Conservation (phyloP, 2,797 vertebrate species). For the Sebastes taczanowskii region DNA sequence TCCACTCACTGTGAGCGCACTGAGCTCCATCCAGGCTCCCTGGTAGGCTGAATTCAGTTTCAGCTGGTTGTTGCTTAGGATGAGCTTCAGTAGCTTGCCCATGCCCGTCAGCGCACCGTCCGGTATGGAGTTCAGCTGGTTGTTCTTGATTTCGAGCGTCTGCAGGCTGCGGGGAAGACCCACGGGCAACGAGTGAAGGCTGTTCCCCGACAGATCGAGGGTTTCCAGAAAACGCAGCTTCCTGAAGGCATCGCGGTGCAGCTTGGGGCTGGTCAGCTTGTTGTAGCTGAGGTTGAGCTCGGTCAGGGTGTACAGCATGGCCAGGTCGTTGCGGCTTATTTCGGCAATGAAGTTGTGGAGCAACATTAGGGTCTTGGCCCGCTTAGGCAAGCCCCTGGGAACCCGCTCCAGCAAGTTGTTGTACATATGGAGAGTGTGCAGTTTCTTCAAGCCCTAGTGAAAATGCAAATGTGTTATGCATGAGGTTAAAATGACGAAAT, state of each 20-base stretch:
- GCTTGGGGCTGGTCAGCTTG: slow-evolving; percentile 86
- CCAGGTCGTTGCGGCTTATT: slow-evolving; percentile 92
- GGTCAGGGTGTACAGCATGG: slow-evolving; percentile 89
- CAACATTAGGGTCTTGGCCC: slow-evolving; percentile 95
- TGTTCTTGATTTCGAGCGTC: slow-evolving; percentile 90
- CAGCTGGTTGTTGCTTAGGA: slow-evolving; percentile 90
- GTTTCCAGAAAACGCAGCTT: slow-evolving; percentile 91
- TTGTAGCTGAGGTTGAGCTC: slow-evolving; percentile 99
- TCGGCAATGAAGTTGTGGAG: slow-evolving; percentile 93
- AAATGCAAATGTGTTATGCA: background rate
- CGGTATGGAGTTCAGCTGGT: slow-evolving; percentile 86
- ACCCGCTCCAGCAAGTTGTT: slow-evolving; percentile 94
- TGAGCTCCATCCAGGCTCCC: slow-evolving; percentile 92
- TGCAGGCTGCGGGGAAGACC: slow-evolving; percentile 93
- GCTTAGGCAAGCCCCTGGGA: slow-evolving; percentile 90
- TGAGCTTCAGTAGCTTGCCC: slow-evolving; percentile 89
- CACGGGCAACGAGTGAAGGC: slow-evolving; percentile 83
- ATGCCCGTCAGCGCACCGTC: slow-evolving; percentile 88
- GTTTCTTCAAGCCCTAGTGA: slow-evolving; percentile 89
- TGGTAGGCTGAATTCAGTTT: slow-evolving; percentile 90
- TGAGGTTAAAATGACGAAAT: background rate
- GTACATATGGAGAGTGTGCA: slow-evolving; percentile 97
- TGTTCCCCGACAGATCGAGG: slow-evolving; percentile 93
- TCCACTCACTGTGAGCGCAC: slow-evolving; percentile 87
- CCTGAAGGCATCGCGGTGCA: slow-evolving; percentile 94